A percentile compares a stretch with the other conserved stretches of the same genome.
These are phyloP conservation scores for Fragum whitleyi DNA, from an alignment of 2,888 invertebrate genomes.

Conservation along the genomic window DNA sequence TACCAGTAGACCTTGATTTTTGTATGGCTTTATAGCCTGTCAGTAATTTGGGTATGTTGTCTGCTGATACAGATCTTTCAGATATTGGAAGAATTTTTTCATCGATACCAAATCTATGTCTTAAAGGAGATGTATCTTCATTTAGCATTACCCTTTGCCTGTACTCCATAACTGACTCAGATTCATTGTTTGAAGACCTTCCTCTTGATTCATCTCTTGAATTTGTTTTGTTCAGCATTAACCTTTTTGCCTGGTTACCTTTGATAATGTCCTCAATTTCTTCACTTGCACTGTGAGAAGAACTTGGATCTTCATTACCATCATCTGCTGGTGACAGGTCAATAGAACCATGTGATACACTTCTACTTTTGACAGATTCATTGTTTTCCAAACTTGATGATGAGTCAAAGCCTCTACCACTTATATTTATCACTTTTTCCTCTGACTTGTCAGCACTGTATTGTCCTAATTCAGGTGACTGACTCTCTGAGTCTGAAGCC, in stretches of 20 bases:
- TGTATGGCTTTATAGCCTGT: conserved; percentile 54
- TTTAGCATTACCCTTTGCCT: conserved; percentile 31
- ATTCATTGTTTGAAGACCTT: conserved; percentile 6
- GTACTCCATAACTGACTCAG: conserved; percentile 1
- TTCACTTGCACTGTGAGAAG: conserved; percentile 59
- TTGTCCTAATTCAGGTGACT: conserved; percentile 5
- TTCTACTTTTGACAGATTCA: conserved; percentile 37
- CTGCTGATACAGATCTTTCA: conserved; percentile 74
- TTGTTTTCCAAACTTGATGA: conserved; percentile 16
- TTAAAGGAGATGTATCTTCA: conserved; percentile 62
- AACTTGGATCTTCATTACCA: conserved; percentile 28
- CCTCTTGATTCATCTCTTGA: neutral
- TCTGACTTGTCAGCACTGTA: conserved; percentile 6
- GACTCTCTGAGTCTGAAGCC: conserved; percentile 28
- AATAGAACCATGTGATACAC: conserved; percentile 44
- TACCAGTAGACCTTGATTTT: conserved; percentile 73
- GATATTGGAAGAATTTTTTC: conserved; percentile 68
- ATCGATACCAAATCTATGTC: conserved; percentile 74
- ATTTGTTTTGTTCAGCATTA: conserved; percentile 14
- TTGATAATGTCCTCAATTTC: conserved; percentile 55
- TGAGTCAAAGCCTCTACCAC: conserved; percentile 45
- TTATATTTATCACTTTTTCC: conserved; percentile 39
- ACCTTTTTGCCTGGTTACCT: conserved; percentile 28
- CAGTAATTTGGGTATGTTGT: conserved; percentile 71
- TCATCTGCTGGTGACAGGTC: conserved; percentile 6